Evolutionary conservation across 2,113 vertebrate genomes (phyloP).

Genomic region (Acanthisitta chloris): DNA sequence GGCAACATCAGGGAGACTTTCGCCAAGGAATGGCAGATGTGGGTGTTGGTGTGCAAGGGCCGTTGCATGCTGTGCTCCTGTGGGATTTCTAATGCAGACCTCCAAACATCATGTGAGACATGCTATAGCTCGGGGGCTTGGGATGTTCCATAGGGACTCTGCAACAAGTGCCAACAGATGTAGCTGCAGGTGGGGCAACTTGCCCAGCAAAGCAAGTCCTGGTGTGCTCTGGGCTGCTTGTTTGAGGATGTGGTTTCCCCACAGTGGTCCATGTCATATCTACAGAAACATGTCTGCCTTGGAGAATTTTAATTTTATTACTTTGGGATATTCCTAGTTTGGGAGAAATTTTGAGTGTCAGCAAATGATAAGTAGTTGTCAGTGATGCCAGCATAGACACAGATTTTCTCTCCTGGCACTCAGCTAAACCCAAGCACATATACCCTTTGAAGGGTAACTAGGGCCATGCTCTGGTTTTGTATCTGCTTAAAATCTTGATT

Average conservation of each 20-base stretch:
- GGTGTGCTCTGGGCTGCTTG: neutral
- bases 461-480: neutral
- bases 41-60: neutral
- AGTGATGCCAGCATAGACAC: neutral
- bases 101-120: neutral
- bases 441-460: neutral
- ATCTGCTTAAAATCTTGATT: neutral
- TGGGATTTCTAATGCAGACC: neutral
- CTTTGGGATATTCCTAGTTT: neutral
- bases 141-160: no score
- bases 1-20: neutral
- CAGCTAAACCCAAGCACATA: neutral
- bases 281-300: neutral
- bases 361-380: neutral
- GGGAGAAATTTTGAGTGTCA: neutral
- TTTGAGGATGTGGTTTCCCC: neutral
- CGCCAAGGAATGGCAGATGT: neutral
- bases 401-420: neutral
- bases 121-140: neutral
- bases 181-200: neutral
- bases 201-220: neutral
- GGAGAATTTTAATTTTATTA: neutral
- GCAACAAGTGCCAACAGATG: neutral
- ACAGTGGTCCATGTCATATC: neutral
- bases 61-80: neutral